Evolutionary conservation across 2,113 vertebrate genomes (phyloP).

Genomic region (Platichthys stellatus): DNA sequence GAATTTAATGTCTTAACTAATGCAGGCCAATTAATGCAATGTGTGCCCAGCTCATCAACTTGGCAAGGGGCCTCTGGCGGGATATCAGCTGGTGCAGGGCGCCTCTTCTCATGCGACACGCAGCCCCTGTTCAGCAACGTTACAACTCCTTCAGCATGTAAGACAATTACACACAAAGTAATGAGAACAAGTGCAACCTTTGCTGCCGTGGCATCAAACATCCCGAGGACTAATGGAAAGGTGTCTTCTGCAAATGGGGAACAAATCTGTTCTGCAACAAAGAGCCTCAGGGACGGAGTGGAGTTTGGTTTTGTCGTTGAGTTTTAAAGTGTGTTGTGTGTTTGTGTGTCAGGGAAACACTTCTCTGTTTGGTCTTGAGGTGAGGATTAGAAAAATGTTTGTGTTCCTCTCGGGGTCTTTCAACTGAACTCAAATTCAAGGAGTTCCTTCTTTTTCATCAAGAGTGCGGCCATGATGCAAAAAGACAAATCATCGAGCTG

Average conservation of each 20-base stretch:
- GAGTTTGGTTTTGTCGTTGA: background rate
- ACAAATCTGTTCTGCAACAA: constrained; percentile 20
- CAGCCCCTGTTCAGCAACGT: constrained; percentile 44
- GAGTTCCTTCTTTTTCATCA: constrained; percentile 24
- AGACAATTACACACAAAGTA: constrained; percentile 43
- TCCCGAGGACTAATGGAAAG: background rate
- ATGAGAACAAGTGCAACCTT: constrained; percentile 60
- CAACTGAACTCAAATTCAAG: constrained; percentile 25
- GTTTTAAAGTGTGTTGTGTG: background rate
- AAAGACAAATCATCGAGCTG: constrained; percentile 27
- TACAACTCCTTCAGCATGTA: constrained; percentile 18
- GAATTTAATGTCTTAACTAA: constrained; percentile 41
- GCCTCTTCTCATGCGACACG: constrained; percentile 28
- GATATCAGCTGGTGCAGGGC: constrained; percentile 38
- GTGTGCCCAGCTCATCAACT: constrained; percentile 67
- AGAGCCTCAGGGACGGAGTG: constrained; percentile 25
- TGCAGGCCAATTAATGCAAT: constrained; percentile 71
- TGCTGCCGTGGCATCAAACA: constrained; percentile 33
- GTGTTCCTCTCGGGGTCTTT: constrained; percentile 10
- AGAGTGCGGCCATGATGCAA: background rate
- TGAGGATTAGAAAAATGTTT: constrained; percentile 18
- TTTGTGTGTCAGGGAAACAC: too few species aligned
- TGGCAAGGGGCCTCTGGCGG: constrained; percentile 39
- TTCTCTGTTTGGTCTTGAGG: too few species aligned
- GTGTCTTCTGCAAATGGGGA: constrained; percentile 19